phyloP scores from a whole-genome alignment of 2,797 vertebrate species.

The Sebastes matsubarae region DNA sequence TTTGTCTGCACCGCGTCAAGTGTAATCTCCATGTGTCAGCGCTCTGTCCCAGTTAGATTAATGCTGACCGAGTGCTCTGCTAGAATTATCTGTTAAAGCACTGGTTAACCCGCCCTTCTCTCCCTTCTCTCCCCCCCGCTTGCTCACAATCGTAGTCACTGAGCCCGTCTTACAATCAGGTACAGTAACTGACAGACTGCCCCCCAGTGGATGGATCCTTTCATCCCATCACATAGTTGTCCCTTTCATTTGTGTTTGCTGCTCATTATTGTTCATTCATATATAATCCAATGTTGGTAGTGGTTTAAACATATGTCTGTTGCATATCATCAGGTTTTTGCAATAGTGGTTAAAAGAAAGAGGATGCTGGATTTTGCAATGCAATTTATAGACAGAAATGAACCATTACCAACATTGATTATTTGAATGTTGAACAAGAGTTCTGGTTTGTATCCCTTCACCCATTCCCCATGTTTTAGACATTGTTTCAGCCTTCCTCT shows the following conservation, averaged over 20 bases:
- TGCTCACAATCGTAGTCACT: constrained; percentile 92
- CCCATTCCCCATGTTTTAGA: constrained; percentile 13
- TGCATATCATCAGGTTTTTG: background rate
- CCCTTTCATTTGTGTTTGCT: constrained; percentile 43
- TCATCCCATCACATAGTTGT: constrained; percentile 31
- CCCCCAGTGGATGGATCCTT: constrained; percentile 33
- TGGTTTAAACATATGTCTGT: constrained; percentile 57
- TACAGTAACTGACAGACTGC: constrained; percentile 86
- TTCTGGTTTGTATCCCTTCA: background rate
- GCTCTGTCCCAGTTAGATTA: constrained; percentile 59
- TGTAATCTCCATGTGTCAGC: constrained; percentile 54
- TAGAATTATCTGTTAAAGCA: constrained; percentile 67
- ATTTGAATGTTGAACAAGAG: constrained; percentile 19
- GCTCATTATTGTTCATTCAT: constrained; percentile 41
- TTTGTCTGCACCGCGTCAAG: constrained; percentile 25
- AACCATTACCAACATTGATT: constrained; percentile 56
- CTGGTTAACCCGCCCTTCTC: constrained; percentile 77
- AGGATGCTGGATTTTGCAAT: background rate
- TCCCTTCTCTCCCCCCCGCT: constrained; percentile 76
- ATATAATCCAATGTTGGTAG: constrained; percentile 37
- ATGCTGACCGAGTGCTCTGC: constrained; percentile 56
- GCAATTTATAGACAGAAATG: constrained; percentile 25
- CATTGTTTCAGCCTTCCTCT: background rate
- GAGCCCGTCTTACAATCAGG: constrained; percentile 99
- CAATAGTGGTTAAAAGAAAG: background rate